phyloP scores from a whole-genome alignment of 2,113 vertebrate species.

The Numenius arquata region DNA sequence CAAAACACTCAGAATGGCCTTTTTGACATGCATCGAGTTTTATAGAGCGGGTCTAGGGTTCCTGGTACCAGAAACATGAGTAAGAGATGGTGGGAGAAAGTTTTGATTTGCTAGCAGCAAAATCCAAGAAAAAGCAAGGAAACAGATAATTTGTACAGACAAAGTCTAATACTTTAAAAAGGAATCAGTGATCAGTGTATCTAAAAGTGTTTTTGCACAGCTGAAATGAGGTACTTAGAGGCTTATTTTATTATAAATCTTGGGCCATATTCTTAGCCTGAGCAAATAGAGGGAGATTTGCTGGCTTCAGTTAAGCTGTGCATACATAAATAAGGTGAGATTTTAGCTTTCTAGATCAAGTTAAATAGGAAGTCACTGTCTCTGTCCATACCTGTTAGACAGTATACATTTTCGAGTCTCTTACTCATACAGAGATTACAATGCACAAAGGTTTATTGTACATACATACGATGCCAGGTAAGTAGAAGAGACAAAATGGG shows the following conservation, averaged over 20 bases:
- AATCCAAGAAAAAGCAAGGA: not conserved
- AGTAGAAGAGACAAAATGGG: not conserved
- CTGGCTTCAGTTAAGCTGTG: not conserved
- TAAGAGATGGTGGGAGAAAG: not conserved
- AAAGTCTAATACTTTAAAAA: not conserved
- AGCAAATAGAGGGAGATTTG: not conserved
- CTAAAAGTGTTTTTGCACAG: not conserved
- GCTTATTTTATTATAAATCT: not conserved
- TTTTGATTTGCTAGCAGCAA: not conserved
- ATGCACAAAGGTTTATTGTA: not conserved
- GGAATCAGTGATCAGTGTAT: accelerated
- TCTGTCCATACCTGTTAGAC: not conserved
- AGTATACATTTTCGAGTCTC: not conserved
- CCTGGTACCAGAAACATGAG: not conserved
- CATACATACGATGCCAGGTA: accelerated
- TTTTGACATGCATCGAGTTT: not conserved
- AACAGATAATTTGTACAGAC: not conserved
- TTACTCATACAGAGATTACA: not conserved
- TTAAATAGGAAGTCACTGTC: not conserved
- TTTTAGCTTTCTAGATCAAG: not conserved
- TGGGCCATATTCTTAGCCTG: not conserved
- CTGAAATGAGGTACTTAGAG: not conserved
- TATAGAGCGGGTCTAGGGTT: not conserved
- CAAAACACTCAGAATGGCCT: not conserved
- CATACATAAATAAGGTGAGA: not conserved